A percentile compares a stretch with the other conserved stretches of the same genome.
These are phyloP conservation scores for Cataglyphis hispanica DNA, from an alignment of 1,140 invertebrate genomes.

Conservation along the genomic window DNA sequence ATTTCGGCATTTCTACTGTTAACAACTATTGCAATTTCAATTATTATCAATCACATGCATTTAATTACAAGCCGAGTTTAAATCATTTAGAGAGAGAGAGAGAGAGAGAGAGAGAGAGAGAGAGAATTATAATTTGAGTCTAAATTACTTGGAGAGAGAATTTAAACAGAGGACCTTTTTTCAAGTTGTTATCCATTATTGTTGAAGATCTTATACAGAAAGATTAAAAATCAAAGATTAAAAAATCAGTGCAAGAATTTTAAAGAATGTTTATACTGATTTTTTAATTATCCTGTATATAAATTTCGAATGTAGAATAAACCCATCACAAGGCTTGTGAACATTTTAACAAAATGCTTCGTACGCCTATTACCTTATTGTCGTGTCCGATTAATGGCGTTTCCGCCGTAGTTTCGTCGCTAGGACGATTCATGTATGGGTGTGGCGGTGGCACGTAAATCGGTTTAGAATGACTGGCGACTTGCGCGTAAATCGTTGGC, in stretches of 20 bases:
- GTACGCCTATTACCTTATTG: slow-evolving; percentile 81
- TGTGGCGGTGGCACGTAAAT: slow-evolving; percentile 85
- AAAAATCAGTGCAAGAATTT: too few species aligned
- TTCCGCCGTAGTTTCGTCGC: slow-evolving; percentile 84
- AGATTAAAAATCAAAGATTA: too few species aligned
- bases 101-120: too few species aligned
- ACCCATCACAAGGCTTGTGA: background rate
- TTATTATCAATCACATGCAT: background rate
- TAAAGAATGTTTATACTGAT: background rate
- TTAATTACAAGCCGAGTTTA: background rate
- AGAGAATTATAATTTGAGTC: too few species aligned
- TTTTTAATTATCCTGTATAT: background rate
- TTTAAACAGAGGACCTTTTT: too few species aligned
- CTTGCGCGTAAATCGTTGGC: slow-evolving; percentile 89
- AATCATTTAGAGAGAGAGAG: background rate
- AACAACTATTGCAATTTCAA: background rate
- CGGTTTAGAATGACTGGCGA: slow-evolving; percentile 85
- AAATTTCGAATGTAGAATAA: background rate
- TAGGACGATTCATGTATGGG: slow-evolving; percentile 83
- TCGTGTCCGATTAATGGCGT: slow-evolving; percentile 85
- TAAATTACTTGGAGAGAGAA: too few species aligned
- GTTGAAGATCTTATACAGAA: too few species aligned
- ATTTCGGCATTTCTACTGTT: background rate
- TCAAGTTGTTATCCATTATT: too few species aligned
- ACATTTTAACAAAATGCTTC: background rate